Conservation (phyloP, 2,797 vertebrate species). For the Periparus ater region DNA sequence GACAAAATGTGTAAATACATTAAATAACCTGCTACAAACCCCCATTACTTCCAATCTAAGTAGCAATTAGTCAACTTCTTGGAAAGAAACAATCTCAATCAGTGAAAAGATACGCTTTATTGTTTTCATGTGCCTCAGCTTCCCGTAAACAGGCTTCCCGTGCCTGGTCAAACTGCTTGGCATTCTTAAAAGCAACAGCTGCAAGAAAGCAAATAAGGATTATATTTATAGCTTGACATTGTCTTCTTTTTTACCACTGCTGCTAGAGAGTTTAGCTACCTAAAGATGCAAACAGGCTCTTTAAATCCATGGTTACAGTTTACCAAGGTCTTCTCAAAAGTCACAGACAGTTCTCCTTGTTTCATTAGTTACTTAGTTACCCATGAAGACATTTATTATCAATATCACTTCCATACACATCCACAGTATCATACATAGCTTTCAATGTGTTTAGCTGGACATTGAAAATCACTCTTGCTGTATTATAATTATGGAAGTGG, state of each 20-base stretch:
- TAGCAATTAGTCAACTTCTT: neutral
- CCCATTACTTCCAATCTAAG: neutral
- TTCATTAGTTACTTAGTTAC: neutral
- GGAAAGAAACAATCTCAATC: neutral
- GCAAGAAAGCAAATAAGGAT: slow-evolving; percentile 46
- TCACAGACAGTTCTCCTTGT: neutral
- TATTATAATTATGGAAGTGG: neutral
- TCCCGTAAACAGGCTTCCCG: slow-evolving; percentile 96
- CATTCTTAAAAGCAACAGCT: slow-evolving; percentile 99
- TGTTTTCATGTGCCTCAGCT: slow-evolving; percentile 93
- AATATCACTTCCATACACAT: neutral
- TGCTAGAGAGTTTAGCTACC: neutral
- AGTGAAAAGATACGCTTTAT: slow-evolving; percentile 94
- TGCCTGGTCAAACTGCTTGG: slow-evolving; percentile 96
- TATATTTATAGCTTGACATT: neutral
- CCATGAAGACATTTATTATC: neutral
- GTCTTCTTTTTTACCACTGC: neutral
- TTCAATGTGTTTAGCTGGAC: neutral
- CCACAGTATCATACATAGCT: neutral
- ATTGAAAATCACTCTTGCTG: neutral
- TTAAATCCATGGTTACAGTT: neutral
- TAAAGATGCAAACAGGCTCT: neutral
- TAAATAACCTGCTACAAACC: neutral
- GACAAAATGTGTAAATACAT: neutral
- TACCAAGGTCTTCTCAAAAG: neutral